Base-by-base conservation (phyloP, 2,797 vertebrate species). In the Buceros bicornis region DNA sequence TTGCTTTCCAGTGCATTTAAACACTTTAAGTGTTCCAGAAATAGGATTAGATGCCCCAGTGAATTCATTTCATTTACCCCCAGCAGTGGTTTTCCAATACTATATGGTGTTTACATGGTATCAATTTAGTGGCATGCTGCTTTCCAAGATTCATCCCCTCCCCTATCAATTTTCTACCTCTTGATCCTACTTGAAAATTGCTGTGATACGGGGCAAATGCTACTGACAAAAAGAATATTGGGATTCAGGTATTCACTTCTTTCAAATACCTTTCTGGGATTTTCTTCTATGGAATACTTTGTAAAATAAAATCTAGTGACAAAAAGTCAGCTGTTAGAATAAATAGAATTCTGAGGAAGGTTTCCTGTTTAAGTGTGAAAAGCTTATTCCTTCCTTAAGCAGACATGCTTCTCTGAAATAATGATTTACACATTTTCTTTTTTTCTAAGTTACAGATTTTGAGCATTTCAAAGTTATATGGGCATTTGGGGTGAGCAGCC, bases 1-100 rank as follows among this genome's bases (percentile, higher is more conserved):
- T 98, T 98, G 98, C 97, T 98, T 97, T 97, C 95, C 96, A 98
- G 97, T 97, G 97, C 98, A 97, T 98, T 98, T 98, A 98, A 98
- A 98, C 96, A 96, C 91, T 98, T 97, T 97, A 98, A 98, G 96
- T 97, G 97, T 98, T 98, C 97, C 97, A 98, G 98, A 97, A 98
- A 98, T 98, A 98, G 98, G 98, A 98, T 98, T 98, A 98, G 98
- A 98, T 98, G 98, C 98, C 98, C 98, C 98, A 98, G 98, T 98
- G 98, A 98, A 98, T 98, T 97, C 70, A 97, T 97, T 98, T 98
- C 97, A 98, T 98, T 98, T 98, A 98, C 97, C 97, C 96, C 98
- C 98, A 98, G 98, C 97, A 98, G 98, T 98, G 98, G 98, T 97
- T 98, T 98, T 97, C 97, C 96, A 87, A 98, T 97, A 97, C 94